Conservation (phyloP, 2,888 invertebrate genomes). For the Hoplodrina blanda region DNA sequence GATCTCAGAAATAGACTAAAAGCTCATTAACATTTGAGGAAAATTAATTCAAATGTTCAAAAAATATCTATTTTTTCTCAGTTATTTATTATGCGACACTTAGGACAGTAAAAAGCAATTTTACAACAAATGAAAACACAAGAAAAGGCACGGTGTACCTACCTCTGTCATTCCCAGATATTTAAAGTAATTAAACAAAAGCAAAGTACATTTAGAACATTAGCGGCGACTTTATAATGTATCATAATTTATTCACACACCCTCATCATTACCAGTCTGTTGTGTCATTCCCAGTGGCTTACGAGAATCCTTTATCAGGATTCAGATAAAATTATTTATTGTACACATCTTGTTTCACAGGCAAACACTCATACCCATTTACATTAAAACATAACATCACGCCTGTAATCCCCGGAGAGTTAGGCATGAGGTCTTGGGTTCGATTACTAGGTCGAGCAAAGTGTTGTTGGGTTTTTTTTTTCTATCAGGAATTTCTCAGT, state of each 20-base stretch:
- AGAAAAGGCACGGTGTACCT: background rate
- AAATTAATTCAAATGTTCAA: background rate
- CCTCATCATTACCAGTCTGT: constrained; percentile 42
- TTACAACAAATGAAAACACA: background rate
- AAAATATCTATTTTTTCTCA: background rate
- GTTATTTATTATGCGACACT: background rate
- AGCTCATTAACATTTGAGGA: background rate
- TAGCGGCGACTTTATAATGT: constrained; percentile 32
- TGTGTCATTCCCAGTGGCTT: constrained; percentile 38
- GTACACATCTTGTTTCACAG: background rate
- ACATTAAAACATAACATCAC: too few relatives aligned
- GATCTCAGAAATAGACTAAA: background rate
- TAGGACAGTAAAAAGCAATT: background rate
- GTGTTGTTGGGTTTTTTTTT: too few relatives aligned
- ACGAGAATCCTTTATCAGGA: constrained; percentile 40
- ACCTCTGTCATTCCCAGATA: background rate
- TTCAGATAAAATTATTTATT: constrained; percentile 40
- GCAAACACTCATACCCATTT: background rate
- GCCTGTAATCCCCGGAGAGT: too few relatives aligned
- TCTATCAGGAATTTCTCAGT: too few relatives aligned
- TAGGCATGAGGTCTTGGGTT: too few relatives aligned
- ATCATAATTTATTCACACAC: constrained; percentile 42
- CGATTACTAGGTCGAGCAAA: too few relatives aligned
- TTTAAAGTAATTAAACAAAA: constrained; percentile 39
- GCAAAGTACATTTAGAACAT: constrained; percentile 21